Base-by-base conservation (phyloP, 2,888 invertebrate genomes). In the Trissolcus japonicus region DNA sequence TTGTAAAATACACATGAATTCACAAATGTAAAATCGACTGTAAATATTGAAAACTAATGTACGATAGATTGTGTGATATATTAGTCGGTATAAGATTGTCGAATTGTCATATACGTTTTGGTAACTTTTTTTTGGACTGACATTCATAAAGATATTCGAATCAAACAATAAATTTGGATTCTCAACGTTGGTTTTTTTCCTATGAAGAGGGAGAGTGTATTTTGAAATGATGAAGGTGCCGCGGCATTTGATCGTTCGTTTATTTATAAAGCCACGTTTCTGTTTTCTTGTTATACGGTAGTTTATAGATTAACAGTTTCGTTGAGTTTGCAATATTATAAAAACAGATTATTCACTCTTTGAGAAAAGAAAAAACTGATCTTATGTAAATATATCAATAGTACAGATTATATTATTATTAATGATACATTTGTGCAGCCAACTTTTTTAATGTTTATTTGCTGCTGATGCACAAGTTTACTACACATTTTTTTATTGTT, bases 381-480 rank as follows among this genome's bases (percentile, higher is more conserved):
- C 59, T 40, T 54, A 54, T 72, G 53, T 71, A 71, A 57, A 63
- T 71, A 71, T 71, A 62, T 63, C 51, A 63, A 71, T 71, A 63
- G 29, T 9, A 35, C 35, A 35, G 35, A 35, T 35, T 35, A 35
- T 35, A 35, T 35, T 35, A 35, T 35, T 35, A 35, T 35, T 35
- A 35, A 35, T 35, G 2, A 7, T 35, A 35, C 9, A 35, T 41
- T 57, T 50, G 51, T 59, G 59, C 59, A 59, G 51, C 1, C 13
- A 67, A 21, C n/a, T 53, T 19, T 29, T 55, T 35, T 16, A 69
- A 54, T 60, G 0, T 79, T 71, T 78, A 79, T 81, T 81, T 67
- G 82, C 83, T 85, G 84, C 80, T 82, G 78, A 69, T 82, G 85
- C 85, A 85, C 84, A 84, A 85, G 84, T 73, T 80, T 79, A 77